These are phyloP conservation scores for Amyelois transitella DNA, from an alignment of 1,140 invertebrate genomes.

Conservation along the genomic window DNA sequence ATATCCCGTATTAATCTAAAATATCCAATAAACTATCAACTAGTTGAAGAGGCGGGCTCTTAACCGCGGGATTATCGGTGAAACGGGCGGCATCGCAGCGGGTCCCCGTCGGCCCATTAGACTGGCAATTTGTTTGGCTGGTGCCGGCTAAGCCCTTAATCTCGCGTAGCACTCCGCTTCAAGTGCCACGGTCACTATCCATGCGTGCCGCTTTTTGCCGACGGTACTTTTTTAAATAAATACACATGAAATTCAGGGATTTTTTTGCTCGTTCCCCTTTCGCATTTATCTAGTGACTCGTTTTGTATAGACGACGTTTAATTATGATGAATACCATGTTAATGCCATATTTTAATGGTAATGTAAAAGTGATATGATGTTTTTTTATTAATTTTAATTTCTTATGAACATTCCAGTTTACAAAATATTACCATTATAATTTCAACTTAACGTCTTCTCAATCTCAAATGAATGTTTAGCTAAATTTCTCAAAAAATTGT, in stretches of 20 bases:
- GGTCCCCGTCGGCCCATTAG: not conserved
- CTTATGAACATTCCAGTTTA: too few species aligned
- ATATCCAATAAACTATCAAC: slow-evolving; percentile 1
- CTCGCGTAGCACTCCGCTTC: slow-evolving; percentile 2
- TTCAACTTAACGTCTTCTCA: too few species aligned
- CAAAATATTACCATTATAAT: too few species aligned
- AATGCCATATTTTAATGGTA: too few species aligned
- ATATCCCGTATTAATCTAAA: not conserved
- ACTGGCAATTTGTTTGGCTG: slow-evolving; percentile 1
- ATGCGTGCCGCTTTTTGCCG: not conserved
- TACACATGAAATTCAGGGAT: not conserved
- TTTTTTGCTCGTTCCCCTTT: too few species aligned
- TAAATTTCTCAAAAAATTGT: too few species aligned
- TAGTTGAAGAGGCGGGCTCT: not conserved
- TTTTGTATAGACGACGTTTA: too few species aligned
- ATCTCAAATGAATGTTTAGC: too few species aligned
- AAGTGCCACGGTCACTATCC: not conserved
- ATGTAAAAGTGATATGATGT: too few species aligned
- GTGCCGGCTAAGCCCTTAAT: not conserved
- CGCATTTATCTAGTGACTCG: too few species aligned
- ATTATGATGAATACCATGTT: too few species aligned
- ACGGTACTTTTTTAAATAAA: not conserved
- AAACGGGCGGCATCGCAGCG: not conserved
- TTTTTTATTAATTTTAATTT: too few species aligned
- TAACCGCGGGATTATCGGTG: slow-evolving; percentile 1